Percentiles rank a stretch among this genome's conserved stretches.
Conservation (phyloP, 2,113 vertebrate genomes). For the Calidris pygmaea region DNA sequence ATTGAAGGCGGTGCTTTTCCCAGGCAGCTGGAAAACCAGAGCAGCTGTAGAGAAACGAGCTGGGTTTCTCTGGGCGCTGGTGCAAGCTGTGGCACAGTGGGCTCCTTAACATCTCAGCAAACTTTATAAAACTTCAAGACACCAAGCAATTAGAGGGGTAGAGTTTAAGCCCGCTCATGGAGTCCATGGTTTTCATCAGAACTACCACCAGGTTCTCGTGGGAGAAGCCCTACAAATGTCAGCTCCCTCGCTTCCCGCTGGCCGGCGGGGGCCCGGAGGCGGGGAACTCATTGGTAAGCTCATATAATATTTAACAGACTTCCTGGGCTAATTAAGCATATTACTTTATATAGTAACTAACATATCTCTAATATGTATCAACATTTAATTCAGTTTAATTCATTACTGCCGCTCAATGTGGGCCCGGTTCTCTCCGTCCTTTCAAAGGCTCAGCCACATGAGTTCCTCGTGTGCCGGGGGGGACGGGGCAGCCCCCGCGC, state of each 20-base stretch:
- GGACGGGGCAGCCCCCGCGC: neutral
- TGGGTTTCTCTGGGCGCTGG: neutral
- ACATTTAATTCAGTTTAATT: constrained; percentile 48
- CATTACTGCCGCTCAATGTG: neutral
- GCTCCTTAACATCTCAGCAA: neutral
- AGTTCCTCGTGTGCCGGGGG: neutral
- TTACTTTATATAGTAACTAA: constrained; percentile 54
- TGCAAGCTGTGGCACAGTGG: neutral
- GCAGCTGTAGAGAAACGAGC: neutral
- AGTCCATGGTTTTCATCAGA: neutral
- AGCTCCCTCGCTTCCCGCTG: neutral
- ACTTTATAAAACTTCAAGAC: neutral
- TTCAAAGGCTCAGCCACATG: neutral
- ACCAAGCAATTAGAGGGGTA: neutral
- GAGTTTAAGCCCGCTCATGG: neutral
- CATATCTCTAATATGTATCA: constrained; percentile 1
- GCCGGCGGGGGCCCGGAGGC: neutral
- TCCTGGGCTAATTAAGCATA: constrained; percentile 60
- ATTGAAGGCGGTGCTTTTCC: neutral
- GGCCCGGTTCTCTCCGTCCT: neutral
- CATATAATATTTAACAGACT: constrained; percentile 63
- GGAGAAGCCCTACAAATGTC: constrained; percentile 51
- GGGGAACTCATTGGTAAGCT: neutral
- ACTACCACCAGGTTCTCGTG: neutral
- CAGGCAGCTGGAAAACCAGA: neutral